A percentile compares a stretch with the other conserved stretches of the same genome.
Evolutionary conservation across 1,140 invertebrate species (phyloP).

Genomic region (Listronotus oregonensis): DNA sequence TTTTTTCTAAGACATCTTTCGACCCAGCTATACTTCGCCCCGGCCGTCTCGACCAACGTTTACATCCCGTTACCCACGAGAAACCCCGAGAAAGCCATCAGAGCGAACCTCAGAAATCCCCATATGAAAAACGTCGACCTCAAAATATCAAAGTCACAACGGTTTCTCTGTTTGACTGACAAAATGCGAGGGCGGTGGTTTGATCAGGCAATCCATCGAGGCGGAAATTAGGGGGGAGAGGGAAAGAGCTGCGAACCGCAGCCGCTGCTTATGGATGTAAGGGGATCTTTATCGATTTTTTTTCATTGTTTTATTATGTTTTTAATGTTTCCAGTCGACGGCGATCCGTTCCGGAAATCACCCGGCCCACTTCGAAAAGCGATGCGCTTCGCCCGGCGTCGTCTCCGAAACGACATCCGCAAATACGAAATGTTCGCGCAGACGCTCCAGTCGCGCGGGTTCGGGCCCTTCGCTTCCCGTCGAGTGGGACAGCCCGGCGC

Average conservation of each 20-base stretch:
- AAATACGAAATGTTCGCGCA: conserved; percentile 99
- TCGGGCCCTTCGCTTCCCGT: conserved; percentile 90
- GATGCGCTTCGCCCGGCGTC: conserved; percentile 98
- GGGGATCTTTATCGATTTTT: too few species aligned
- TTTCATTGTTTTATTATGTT: too few species aligned
- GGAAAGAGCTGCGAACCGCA: conserved; percentile 79
- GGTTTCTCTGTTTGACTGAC: conserved; percentile 99
- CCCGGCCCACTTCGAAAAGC: conserved; percentile 98
- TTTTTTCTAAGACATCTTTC: conserved; percentile 92
- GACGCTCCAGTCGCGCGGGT: conserved; percentile 97
- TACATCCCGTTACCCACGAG: conserved; percentile 99
- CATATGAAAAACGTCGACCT: conserved; percentile 97
- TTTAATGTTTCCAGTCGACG: conserved; percentile 77
- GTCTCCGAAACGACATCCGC: conserved; percentile 99
- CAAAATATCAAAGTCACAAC: conserved; percentile 93
- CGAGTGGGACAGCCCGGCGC: conserved; percentile 65
- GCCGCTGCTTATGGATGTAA: conserved; percentile 79
- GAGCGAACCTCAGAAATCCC: conserved; percentile 94
- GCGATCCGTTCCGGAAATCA: conserved; percentile 97
- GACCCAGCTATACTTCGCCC: conserved; percentile 98
- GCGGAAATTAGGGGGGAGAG: conserved; percentile 89
- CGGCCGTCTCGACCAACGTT: conserved; percentile 97
- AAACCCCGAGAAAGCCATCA: conserved; percentile 93
- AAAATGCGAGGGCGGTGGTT: conserved; percentile 97
- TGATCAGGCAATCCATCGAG: conserved; percentile 98